A percentile compares a stretch with the other conserved stretches of the same genome.
Evolutionary conservation across 1,140 invertebrate species (phyloP).

Genomic region (Lasioglossum albipes): DNA sequence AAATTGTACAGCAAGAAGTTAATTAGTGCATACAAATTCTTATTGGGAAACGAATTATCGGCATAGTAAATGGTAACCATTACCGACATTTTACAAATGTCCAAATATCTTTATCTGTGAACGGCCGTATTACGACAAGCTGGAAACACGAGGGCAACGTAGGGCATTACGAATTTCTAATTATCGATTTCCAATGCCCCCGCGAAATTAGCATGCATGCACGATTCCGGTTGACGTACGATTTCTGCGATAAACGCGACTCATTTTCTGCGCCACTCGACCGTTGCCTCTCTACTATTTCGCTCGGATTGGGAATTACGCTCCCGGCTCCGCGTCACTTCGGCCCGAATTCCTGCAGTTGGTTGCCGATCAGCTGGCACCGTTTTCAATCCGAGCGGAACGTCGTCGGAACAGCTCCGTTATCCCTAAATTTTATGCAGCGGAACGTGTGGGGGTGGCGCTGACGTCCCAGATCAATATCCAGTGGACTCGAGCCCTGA

Average conservation of each 20-base stretch:
- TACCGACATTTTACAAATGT: too few relatives aligned
- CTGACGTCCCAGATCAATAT: conserved; percentile 72
- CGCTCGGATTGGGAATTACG: conserved; percentile 9
- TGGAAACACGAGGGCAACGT: neutral
- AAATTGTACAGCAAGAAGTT: too few relatives aligned
- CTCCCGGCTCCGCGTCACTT: neutral
- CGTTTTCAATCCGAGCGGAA: neutral
- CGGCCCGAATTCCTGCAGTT: neutral
- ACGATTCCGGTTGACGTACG: conserved; percentile 35
- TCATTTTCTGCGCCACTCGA: conserved; percentile 42
- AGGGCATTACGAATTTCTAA: conserved; percentile 21
- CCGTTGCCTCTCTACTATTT: conserved; percentile 42
- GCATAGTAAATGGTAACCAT: too few relatives aligned
- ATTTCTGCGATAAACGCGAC: conserved; percentile 32
- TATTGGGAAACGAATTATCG: too few relatives aligned
- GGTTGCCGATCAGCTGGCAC: neutral
- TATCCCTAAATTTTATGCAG: conserved; percentile 39
- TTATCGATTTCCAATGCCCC: conserved; percentile 28
- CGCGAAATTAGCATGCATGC: conserved; percentile 15
- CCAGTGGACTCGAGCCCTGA: conserved; percentile 35
- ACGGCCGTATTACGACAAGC: too few relatives aligned
- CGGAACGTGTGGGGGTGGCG: conserved; percentile 36
- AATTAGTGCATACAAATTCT: too few relatives aligned
- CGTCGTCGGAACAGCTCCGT: neutral
- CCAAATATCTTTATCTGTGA: too few relatives aligned